phyloP scores from a whole-genome alignment of 1,140 invertebrate genomes.

The Oncopeltus fasciatus region DNA sequence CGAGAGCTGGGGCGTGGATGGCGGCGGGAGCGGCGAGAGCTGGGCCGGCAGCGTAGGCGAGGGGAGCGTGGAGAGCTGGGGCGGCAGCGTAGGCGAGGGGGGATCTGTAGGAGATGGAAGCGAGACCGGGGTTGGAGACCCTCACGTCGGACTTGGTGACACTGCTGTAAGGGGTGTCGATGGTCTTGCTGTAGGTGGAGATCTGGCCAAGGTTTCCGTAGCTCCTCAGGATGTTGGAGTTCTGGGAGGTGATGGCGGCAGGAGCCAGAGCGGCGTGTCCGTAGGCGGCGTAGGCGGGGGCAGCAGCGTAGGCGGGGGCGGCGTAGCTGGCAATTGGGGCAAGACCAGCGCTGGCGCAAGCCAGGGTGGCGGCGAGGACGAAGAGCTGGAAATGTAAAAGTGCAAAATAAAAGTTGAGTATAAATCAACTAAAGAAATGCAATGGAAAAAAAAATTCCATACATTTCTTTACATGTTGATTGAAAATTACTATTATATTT shows the following conservation, averaged over 20 bases:
- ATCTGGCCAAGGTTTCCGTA: slow-evolving; percentile 29
- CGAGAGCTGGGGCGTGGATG: background rate
- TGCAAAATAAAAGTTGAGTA: too few species aligned
- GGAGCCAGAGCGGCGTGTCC: slow-evolving; percentile 24
- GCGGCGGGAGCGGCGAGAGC: background rate
- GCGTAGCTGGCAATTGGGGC: slow-evolving; percentile 9
- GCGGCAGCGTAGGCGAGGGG: background rate
- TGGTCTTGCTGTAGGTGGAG: slow-evolving; percentile 29
- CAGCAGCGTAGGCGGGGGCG: slow-evolving; percentile 14
- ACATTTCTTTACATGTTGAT: too few species aligned
- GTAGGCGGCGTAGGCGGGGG: slow-evolving; percentile 24
- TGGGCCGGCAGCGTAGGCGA: slow-evolving; percentile 10
- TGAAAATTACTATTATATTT: too few species aligned
- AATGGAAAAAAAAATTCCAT: too few species aligned
- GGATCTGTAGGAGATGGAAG: slow-evolving; percentile 17
- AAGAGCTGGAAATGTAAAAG: slow-evolving; percentile 19
- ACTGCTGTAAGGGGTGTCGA: slow-evolving; percentile 29
- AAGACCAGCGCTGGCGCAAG: slow-evolving; percentile 22
- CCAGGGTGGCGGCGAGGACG: slow-evolving; percentile 23
- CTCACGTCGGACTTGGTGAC: slow-evolving; percentile 30
- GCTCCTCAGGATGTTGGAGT: slow-evolving; percentile 27
- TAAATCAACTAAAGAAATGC: too few species aligned
- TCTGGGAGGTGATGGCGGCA: slow-evolving; percentile 26
- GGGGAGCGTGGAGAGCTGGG: background rate
- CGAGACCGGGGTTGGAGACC: slow-evolving; percentile 28